Percentiles rank a stretch among this genome's conserved stretches.
These are phyloP conservation scores for Chloromyia formosa DNA, from an alignment of 2,888 invertebrate species.

Conservation along the genomic window DNA sequence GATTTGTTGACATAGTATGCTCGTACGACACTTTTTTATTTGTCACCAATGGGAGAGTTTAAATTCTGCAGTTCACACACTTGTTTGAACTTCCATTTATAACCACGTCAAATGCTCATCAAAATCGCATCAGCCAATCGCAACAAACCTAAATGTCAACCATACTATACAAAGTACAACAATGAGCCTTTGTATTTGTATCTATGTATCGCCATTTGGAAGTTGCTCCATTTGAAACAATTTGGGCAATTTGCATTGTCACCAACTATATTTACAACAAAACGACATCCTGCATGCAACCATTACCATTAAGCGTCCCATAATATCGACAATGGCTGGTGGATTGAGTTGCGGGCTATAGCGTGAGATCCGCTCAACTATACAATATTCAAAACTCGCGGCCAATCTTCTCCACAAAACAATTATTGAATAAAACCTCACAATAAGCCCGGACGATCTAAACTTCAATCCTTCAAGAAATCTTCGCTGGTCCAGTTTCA, in stretches of 20 bases:
- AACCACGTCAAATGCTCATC: too few species aligned
- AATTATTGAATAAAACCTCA: slow-evolving; percentile 24
- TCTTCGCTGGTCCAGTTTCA: too few species aligned
- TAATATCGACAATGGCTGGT: not conserved
- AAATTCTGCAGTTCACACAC: too few species aligned
- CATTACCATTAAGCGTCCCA: not conserved
- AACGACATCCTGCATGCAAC: not conserved
- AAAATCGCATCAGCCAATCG: too few species aligned
- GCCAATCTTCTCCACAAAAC: slow-evolving; percentile 26
- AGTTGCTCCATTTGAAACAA: not conserved
- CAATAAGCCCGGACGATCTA: not conserved
- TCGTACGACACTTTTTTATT: too few species aligned
- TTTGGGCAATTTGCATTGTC: not conserved
- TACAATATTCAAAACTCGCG: not conserved
- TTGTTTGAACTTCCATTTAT: too few species aligned
- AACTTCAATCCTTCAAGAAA: not conserved
- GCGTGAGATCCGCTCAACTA: slow-evolving; percentile 23
- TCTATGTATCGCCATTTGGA: too few species aligned
- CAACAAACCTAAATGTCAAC: too few species aligned
- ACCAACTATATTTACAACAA: slow-evolving; percentile 1
- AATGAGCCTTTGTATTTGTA: too few species aligned
- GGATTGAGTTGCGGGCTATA: slow-evolving; percentile 9
- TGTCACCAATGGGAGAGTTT: too few species aligned
- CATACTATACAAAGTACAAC: too few species aligned
- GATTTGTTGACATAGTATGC: too few species aligned